Base-by-base conservation (phyloP, 2,113 vertebrate genomes). In the Peucedramus taeniatus region DNA sequence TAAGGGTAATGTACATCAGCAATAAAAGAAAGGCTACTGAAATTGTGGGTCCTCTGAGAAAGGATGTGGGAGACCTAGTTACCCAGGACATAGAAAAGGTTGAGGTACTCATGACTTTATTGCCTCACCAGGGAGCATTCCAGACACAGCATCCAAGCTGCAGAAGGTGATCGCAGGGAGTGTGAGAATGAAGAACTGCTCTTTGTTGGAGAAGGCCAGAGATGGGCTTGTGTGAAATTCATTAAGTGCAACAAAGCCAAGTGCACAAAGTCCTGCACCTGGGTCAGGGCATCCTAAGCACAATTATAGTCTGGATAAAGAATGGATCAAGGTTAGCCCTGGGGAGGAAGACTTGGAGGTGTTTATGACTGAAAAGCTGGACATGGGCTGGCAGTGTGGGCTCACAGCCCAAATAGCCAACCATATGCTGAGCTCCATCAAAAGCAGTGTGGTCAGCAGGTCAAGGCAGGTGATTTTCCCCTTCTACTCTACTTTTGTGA, bases 301-400 rank as follows among this genome's bases (percentile, higher is more conserved):
- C 28, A 54, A 2, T 30, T 33, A 51, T 27, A 68, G 39, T 8
- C 40, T 87, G 40, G 10, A 19, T 7, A 2, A 31, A n/a, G n/a
- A 53, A 77, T 9, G 6, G 39, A 30, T 78, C 47, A 54, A 40
- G 40, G 15, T 39, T 70, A 78, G n/a, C 13, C 24, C 7, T 60
- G 24, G 31, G 13, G 21, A 61, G 39, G 20, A 51, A 53, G 10
- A 24, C 47, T 40, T 39, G 47, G 28, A 70, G 15, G 16, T 53
- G 12, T 23, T 69, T 78, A 47, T 54, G 40, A n/a, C n/a, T 17
- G 23, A 54, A 54, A 54, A 79, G 23, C 28, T 61, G 39, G 23
- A 11, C 8, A 3, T 16, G 39, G 30, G 10, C n/a, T 9, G 20
- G 19, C 56, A 61, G 20, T 30, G n/a, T 61, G n/a, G 0, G 0